A percentile compares a stretch with the other conserved stretches of the same genome.
Conservation (phyloP, 2,888 invertebrate species). For the Girardia tigrina region DNA sequence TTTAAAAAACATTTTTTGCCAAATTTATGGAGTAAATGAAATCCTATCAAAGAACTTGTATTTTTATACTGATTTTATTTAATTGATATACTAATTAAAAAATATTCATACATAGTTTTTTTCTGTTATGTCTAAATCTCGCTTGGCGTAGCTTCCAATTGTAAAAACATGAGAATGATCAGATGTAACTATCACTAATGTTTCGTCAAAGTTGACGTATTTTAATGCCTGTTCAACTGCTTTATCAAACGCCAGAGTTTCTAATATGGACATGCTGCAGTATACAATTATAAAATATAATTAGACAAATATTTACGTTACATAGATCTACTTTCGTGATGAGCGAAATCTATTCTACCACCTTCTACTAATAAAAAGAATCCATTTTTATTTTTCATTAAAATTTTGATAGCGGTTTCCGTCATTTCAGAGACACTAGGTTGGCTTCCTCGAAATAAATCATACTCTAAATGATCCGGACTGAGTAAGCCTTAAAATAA, state of each 20-base stretch:
- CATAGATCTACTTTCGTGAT: slow-evolving; percentile 25
- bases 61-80: too few relatives aligned
- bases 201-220: slow-evolving; percentile 1
- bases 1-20: too few relatives aligned
- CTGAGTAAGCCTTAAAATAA: background rate
- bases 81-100: too few relatives aligned
- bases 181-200: slow-evolving; percentile 34
- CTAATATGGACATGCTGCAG: slow-evolving; percentile 28
- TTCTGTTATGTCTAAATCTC: background rate
- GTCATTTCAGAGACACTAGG: slow-evolving; percentile 29
- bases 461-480: background rate
- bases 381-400: slow-evolving; percentile 28
- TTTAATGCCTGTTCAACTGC: slow-evolving; percentile 28
- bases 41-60: too few relatives aligned
- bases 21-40: too few relatives aligned
- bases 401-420: slow-evolving; percentile 29
- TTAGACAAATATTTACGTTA: background rate
- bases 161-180: slow-evolving; percentile 36
- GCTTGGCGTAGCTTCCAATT: slow-evolving; percentile 20
- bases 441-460: background rate
- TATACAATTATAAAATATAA: background rate
- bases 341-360: slow-evolving; percentile 30
- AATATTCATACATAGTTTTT: background rate
- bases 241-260: slow-evolving; percentile 29
- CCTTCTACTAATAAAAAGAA: slow-evolving; percentile 32